These are phyloP conservation scores for Podotricha telesiphe DNA, from an alignment of 2,888 invertebrate genomes.

Conservation along the genomic window DNA sequence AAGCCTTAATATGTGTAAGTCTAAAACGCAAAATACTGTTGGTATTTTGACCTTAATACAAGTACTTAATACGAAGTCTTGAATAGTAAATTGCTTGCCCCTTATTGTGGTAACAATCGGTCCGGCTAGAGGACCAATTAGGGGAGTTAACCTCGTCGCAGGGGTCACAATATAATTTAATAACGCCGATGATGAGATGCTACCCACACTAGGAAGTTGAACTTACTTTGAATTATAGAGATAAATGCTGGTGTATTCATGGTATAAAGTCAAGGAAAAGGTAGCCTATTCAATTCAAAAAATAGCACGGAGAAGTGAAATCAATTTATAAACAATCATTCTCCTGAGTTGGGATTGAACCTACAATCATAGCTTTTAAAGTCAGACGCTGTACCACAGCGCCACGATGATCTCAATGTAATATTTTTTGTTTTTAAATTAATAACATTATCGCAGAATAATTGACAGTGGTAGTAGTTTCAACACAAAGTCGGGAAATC, in stretches of 20 bases:
- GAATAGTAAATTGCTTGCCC: slow-evolving; percentile 52
- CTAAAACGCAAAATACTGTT: slow-evolving; percentile 19
- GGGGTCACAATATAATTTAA: slow-evolving; percentile 75
- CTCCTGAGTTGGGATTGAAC: too few species aligned
- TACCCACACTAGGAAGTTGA: slow-evolving; percentile 38
- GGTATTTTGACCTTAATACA: slow-evolving; percentile 40
- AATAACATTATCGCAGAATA: too few species aligned
- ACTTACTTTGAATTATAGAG: slow-evolving; percentile 9
- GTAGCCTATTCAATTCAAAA: background rate
- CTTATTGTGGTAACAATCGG: slow-evolving; percentile 50
- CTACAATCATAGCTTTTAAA: too few species aligned
- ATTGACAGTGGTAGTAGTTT: too few species aligned
- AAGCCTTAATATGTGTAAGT: background rate
- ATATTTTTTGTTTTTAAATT: too few species aligned
- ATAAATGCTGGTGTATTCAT: background rate
- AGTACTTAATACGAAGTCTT: slow-evolving; percentile 36
- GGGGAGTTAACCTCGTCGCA: slow-evolving; percentile 65
- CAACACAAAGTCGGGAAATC: too few species aligned
- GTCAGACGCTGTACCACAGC: too few species aligned
- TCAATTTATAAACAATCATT: too few species aligned
- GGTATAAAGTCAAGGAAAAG: background rate
- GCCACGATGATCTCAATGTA: too few species aligned
- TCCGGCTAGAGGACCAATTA: slow-evolving; percentile 66
- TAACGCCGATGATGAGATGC: slow-evolving; percentile 53
- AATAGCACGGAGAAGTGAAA: too few species aligned